Base-by-base conservation (phyloP, 2,888 invertebrate genomes). In the Phania funesta region DNA sequence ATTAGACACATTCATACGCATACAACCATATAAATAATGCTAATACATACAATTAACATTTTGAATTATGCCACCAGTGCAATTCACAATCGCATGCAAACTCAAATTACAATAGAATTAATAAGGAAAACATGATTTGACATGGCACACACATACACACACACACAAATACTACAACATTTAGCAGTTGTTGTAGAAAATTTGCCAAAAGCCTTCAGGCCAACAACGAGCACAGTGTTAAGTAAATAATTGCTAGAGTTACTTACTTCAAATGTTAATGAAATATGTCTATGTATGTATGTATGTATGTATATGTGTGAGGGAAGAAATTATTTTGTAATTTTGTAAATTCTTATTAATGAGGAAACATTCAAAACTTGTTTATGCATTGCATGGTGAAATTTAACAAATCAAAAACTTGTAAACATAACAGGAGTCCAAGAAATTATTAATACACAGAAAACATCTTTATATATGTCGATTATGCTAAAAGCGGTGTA, bases 1-100 rank as follows among this genome's bases (percentile, higher is more conserved):
- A n/a, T 6, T n/a, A n/a, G 6, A 41, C n/a, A 41, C 2, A 16
- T 3, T 41, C 16, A 3, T n/a, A 41, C 16, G 35, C 41, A 7
- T 41, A 38, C 38, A 11, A 4, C 9, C 16, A 32, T 32, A 6
- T 3, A 2, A 8, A 9, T 24, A 29, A 16, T 41, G 4, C 52
- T 20, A 67, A 60, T 29, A 41, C 29, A 65, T 77, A 68, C 73
- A 79, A 73, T 73, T 79, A 79, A 79, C 79, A 79, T 79, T 67
- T 73, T 79, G 60, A 67, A 79, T 79, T 67, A 73, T 79, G 38
- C 62, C 67, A 60, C 73, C 26, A 70, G 44, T 7, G 0, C 52
- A 56, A 9, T 22, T 11, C 16, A 35, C 35, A 56, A 56, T 20
- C 32, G 22, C 0, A 64, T 64, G 20, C 8, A 20, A 56, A 11